Evolutionary conservation across 2,888 invertebrate genomes (phyloP).

Genomic region (Beris chalybata): DNA sequence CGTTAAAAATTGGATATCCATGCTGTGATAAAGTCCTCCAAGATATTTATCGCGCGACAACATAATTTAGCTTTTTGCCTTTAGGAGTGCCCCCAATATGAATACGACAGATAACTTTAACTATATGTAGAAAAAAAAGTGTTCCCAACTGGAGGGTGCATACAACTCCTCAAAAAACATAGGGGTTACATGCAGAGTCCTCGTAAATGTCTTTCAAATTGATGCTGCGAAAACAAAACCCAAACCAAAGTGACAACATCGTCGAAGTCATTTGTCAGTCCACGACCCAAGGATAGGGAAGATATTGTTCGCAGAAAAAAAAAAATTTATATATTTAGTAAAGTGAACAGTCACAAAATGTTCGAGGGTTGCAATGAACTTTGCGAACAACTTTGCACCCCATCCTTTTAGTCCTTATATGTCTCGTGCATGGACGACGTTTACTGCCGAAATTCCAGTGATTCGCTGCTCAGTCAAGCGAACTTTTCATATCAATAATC

Average conservation of each 20-base stretch:
- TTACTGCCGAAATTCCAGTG: conserved; percentile 14
- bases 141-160: background rate
- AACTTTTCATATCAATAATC: conserved; percentile 30
- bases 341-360: conserved; percentile 25
- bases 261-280: conserved; percentile 31
- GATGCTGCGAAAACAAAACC: conserved; percentile 26
- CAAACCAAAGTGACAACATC: conserved; percentile 31
- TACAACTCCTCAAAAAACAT: background rate
- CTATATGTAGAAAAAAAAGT: conserved; percentile 23
- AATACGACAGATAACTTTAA: conserved; percentile 19
- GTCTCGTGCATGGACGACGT: background rate
- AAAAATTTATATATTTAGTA: conserved; percentile 19
- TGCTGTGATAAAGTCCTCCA: conserved; percentile 18
- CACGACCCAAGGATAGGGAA: conserved; percentile 7
- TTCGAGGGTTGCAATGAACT: conserved; percentile 30
- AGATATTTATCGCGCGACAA: conserved; percentile 25
- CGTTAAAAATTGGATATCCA: conserved; percentile 30
- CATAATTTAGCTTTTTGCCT: conserved; percentile 28
- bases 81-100: conserved; percentile 20
- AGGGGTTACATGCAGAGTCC: conserved; percentile 12
- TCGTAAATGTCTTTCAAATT: conserved; percentile 12
- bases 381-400: conserved; percentile 26
- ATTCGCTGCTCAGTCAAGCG: conserved; percentile 27
- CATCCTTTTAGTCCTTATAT: conserved; percentile 3
- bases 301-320: background rate